phyloP scores from a whole-genome alignment of 2,888 invertebrate genomes.

The Lasioglossum oenotherae region DNA sequence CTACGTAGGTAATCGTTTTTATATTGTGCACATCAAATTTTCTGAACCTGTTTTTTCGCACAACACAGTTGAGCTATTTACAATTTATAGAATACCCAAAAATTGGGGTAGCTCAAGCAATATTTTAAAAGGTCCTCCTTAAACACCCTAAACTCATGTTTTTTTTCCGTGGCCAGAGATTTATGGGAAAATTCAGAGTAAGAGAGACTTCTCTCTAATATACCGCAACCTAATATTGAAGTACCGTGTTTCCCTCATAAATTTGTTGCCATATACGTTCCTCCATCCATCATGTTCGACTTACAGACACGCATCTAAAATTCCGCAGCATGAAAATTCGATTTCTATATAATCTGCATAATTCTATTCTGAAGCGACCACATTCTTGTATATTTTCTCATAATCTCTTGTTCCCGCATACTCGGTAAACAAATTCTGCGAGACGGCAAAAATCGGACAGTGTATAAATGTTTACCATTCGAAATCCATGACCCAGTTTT shows the following conservation, averaged over 20 bases:
- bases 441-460: background rate
- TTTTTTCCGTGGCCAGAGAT: background rate
- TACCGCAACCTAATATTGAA: slow-evolving; percentile 8
- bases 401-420: background rate
- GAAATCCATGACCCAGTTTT: background rate
- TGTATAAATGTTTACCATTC: background rate
- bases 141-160: background rate
- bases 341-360: slow-evolving; percentile 10
- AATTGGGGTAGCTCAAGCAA: no score
- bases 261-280: background rate
- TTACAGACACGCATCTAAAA: slow-evolving; percentile 5
- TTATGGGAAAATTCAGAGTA: background rate
- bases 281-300: slow-evolving; percentile 19
- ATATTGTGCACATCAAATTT: no score
- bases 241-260: background rate
- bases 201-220: background rate
- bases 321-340: background rate
- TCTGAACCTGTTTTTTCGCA: no score
- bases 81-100: no score
- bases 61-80: no score
- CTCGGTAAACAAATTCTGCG: background rate
- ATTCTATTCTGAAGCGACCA: slow-evolving; percentile 1
- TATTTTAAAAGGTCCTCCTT: no score
- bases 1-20: no score
- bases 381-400: background rate